These are phyloP conservation scores for Meloe dianella DNA, from an alignment of 2,888 invertebrate species.

Conservation along the genomic window DNA sequence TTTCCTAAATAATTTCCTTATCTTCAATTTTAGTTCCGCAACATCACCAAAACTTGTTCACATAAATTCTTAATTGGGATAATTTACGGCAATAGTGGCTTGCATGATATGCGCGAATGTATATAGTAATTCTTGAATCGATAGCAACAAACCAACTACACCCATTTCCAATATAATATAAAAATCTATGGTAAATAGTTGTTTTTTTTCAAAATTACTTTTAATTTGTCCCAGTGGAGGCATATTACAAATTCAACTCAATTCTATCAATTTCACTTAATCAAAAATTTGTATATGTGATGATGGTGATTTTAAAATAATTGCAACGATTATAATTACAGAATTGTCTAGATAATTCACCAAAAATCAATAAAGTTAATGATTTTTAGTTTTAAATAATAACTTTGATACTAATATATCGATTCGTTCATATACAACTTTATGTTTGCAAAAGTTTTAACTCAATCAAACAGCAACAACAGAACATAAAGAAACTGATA, in stretches of 20 bases:
- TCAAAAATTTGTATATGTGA: neutral
- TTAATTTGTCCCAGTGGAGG: neutral
- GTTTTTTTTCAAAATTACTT: neutral
- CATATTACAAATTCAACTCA: neutral
- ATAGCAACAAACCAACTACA: neutral
- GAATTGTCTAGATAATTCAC: neutral
- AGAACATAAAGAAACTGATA: neutral
- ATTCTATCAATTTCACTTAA: neutral
- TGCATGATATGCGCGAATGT: neutral
- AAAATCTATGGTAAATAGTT: neutral
- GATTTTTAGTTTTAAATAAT: conserved; percentile 2
- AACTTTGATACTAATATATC: neutral
- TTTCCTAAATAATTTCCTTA: neutral
- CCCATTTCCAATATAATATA: neutral
- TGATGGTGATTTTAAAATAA: neutral
- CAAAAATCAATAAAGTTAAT: conserved; percentile 1
- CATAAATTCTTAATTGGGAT: conserved; percentile 9
- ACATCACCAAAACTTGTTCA: neutral
- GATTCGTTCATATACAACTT: neutral
- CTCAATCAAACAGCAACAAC: neutral
- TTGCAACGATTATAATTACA: neutral
- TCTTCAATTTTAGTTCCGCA: neutral
- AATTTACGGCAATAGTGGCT: neutral
- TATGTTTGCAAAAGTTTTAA: neutral
- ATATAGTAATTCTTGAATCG: neutral